Evolutionary conservation across 2,888 invertebrate species (phyloP), one percentile per base, ranked within the genome.

Genomic region (Lithosia quadra): DNA sequence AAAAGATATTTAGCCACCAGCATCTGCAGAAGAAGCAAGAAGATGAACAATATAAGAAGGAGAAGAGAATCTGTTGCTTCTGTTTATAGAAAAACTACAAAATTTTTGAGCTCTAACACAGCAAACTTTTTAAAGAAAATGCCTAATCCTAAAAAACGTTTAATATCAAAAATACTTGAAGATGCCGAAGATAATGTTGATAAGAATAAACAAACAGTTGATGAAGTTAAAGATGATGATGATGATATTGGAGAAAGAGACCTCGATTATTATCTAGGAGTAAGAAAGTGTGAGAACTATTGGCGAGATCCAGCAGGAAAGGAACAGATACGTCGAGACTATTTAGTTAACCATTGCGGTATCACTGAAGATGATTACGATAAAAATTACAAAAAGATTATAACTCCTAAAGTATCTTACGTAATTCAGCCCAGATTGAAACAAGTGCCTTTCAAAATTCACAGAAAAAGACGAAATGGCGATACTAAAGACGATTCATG

Each of bases 371-470:
- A 93, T 69, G 94, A 94, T 53, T 95, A 94, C 67, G 87, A 94
- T 58, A 87, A 84, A 63, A 83, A 84, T 36, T 89, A 88, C 65
- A 92, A 90, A 69, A 92, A 82, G 53, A 77, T 81, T 2, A 69
- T 81, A 18, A 66, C 78, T 5, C 82, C 86, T 0, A 90, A 89
- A 79, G 79, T 81, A 0, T 84, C 87, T 22, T 83, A 84, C 63
- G 81, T 83, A 2, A 73, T 80, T 10, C 90, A 88, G 65, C 92
- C 91, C 1, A 90, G 80, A 78, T 75, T 92, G 7, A 94, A 92
- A 74, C 95, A 94, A 86, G 93, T 95, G 43, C 94, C 95, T 69
- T 94, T 95, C 73, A 94, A 92, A 79, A 93, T 95, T 49, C 91
- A 94, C 64, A 92, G 82, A 67, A 93, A 91, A 33, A 73, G 68